A percentile compares a stretch with the other conserved stretches of the same genome.
phyloP scores from a whole-genome alignment of 2,797 vertebrate species.

The Acropternis orthonyx region DNA sequence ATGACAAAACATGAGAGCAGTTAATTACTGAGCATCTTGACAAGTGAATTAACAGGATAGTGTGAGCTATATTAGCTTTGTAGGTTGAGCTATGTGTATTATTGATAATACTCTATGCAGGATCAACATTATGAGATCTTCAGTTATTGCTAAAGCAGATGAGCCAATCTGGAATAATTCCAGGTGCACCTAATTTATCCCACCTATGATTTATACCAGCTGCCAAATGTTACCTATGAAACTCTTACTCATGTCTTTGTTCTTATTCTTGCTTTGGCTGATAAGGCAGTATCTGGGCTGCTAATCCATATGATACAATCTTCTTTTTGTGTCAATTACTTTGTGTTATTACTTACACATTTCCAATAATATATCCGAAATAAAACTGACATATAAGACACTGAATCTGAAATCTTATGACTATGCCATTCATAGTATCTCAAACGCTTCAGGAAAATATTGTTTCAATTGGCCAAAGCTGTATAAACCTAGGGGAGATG shows the following conservation, averaged over 20 bases:
- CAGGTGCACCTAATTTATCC: neutral
- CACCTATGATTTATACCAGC: neutral
- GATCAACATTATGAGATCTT: neutral
- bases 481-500: neutral
- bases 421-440: neutral
- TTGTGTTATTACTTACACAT: neutral
- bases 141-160: neutral
- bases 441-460: neutral
- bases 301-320: neutral
- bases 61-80: neutral
- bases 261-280: neutral
- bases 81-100: neutral
- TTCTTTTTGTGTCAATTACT: neutral
- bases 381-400: neutral
- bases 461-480: neutral
- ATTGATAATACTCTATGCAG: neutral
- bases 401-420: neutral
- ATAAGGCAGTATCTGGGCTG: neutral
- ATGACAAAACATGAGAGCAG: neutral
- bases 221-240: neutral
- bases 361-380: neutral
- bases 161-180: neutral
- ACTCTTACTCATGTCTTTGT: neutral
- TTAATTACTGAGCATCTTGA: slow-evolving; percentile 32
- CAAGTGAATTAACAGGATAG: neutral